Conservation (phyloP, 1,140 invertebrate genomes). For the Dendrolimus kikuchii region DNA sequence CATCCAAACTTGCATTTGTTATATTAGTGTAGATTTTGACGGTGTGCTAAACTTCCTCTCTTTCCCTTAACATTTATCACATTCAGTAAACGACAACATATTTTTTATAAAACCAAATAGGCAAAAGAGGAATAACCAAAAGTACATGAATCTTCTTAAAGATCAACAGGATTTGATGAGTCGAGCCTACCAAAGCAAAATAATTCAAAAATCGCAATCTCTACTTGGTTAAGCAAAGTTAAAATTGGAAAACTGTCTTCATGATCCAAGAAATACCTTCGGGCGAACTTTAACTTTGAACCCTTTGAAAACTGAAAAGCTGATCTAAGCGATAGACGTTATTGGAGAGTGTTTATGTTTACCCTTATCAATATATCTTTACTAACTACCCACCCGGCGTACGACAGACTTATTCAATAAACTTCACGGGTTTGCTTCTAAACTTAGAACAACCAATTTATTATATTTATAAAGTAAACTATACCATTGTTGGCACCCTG, state of each 20-base stretch:
- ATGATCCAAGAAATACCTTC: slow-evolving; percentile 54
- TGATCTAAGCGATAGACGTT: slow-evolving; percentile 29
- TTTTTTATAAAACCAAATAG: too few relatives aligned
- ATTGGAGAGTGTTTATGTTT: slow-evolving; percentile 28
- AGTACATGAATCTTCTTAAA: slow-evolving; percentile 27
- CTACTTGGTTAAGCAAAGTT: slow-evolving; percentile 41
- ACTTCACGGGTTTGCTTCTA: background rate
- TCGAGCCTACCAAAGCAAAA: slow-evolving; percentile 42
- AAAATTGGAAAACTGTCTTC: slow-evolving; percentile 60
- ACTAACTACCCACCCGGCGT: slow-evolving; percentile 17
- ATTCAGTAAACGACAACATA: too few relatives aligned
- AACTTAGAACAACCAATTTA: background rate
- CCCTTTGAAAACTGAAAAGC: slow-evolving; percentile 47
- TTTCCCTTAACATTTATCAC: too few relatives aligned
- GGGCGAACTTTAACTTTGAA: slow-evolving; percentile 46
- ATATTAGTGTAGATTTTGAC: too few relatives aligned
- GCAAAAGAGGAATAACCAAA: too few relatives aligned
- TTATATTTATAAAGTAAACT: background rate
- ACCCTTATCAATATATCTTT: slow-evolving; percentile 34
- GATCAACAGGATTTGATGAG: slow-evolving; percentile 45
- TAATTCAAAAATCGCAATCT: slow-evolving; percentile 51
- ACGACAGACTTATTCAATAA: slow-evolving; percentile 13
- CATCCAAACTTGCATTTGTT: too few relatives aligned
- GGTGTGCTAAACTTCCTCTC: too few relatives aligned
- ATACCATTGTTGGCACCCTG: too few relatives aligned